Percentiles rank a stretch among this genome's conserved stretches.
Conservation (phyloP, 2,113 vertebrate species). For the Gallinago undulata region DNA sequence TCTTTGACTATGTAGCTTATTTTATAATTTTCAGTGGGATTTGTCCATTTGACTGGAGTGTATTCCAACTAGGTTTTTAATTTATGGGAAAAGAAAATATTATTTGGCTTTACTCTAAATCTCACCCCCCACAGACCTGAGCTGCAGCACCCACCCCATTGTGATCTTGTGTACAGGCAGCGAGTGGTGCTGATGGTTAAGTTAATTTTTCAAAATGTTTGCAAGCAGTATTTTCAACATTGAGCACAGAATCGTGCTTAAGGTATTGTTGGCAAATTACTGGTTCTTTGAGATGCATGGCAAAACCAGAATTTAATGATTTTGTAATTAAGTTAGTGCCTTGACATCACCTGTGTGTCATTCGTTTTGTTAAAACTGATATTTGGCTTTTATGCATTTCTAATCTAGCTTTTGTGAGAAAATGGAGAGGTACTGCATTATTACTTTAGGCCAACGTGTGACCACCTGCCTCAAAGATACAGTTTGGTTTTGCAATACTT, state of each 20-base stretch:
- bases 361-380: neutral
- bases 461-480: neutral
- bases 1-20: neutral
- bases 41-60: neutral
- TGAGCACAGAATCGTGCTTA: neutral
- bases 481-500: neutral
- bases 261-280: neutral
- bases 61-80: neutral
- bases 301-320: neutral
- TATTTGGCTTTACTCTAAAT: neutral
- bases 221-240: neutral
- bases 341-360: neutral
- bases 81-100: neutral
- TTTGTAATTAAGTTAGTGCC: neutral
- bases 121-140: neutral
- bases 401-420: neutral
- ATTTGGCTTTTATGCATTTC: neutral
- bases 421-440: neutral
- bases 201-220: neutral
- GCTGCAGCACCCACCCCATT: neutral
- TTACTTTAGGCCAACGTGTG: neutral
- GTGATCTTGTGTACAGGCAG: neutral
- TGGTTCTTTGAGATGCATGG: neutral
- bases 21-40: neutral
- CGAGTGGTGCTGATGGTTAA: neutral